phyloP scores from a whole-genome alignment of 1,140 invertebrate species.

The Aphaenogaster ashmeadi region DNA sequence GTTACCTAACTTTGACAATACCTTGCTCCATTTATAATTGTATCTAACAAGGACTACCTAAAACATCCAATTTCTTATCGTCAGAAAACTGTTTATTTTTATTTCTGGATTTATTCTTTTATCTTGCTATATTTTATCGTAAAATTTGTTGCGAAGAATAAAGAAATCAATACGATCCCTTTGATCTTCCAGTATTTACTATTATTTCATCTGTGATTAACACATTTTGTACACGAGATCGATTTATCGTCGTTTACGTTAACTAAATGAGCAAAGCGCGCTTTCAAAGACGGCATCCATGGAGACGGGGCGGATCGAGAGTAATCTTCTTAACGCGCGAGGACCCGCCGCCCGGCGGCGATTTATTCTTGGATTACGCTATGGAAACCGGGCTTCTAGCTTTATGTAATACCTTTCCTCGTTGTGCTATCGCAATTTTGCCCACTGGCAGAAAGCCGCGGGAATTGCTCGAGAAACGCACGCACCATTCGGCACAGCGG shows the following conservation, averaged over 20 bases:
- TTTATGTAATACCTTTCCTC: constrained; percentile 72
- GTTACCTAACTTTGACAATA: constrained; percentile 22
- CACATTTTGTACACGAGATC: not conserved
- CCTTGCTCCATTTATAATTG: constrained; percentile 1
- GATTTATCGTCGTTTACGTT: constrained; percentile 24
- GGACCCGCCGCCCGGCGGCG: constrained; percentile 55
- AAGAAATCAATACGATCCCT: not conserved
- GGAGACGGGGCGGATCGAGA: constrained; percentile 18
- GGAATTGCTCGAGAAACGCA: constrained; percentile 39
- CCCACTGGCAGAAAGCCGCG: constrained; percentile 24
- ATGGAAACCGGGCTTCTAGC: constrained; percentile 68
- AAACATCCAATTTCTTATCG: not conserved
- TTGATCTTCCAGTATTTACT: not conserved
- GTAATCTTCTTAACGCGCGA: constrained; percentile 51
- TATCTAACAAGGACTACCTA: not conserved
- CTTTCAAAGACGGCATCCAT: constrained; percentile 2
- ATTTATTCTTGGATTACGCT: constrained; percentile 76
- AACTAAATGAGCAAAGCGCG: not conserved
- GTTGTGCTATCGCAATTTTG: constrained; percentile 23
- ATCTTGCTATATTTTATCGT: not conserved
- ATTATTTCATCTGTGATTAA: not conserved
- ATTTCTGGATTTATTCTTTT: not conserved
- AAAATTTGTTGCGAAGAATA: not conserved
- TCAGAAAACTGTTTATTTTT: not conserved
- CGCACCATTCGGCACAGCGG: constrained; percentile 13